A percentile compares a stretch with the other conserved stretches of the same genome.
phyloP scores from a whole-genome alignment of 2,888 invertebrate genomes.

The Oligia fasciuncula region DNA sequence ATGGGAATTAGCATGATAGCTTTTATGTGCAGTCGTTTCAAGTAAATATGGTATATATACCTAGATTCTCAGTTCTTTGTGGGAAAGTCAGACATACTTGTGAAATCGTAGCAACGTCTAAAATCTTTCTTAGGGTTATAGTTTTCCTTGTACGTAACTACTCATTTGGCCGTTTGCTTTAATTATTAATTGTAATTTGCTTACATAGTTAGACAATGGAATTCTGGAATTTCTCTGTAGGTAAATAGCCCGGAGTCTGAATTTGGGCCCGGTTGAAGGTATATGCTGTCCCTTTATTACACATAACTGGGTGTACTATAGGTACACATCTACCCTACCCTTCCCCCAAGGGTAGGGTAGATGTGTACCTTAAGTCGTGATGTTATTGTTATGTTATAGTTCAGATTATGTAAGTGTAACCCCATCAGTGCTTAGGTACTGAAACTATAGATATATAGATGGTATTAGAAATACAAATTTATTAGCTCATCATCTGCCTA shows the following conservation, averaged over 20 bases:
- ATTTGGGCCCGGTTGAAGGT: too few species aligned
- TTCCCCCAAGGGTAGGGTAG: too few species aligned
- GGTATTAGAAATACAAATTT: too few species aligned
- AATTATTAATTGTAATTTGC: not conserved
- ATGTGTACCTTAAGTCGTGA: too few species aligned
- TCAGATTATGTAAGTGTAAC: too few species aligned
- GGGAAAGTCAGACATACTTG: not conserved
- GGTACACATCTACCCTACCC: too few species aligned
- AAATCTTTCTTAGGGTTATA: not conserved
- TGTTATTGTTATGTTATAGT: too few species aligned
- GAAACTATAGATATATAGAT: too few species aligned
- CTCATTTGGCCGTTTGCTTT: not conserved
- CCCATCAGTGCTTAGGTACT: too few species aligned
- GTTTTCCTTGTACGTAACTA: not conserved
- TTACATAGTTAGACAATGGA: not conserved
- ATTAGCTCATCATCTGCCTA: too few species aligned
- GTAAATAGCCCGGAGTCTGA: not conserved
- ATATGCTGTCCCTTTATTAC: too few species aligned
- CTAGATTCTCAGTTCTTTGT: not conserved
- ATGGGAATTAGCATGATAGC: conserved; percentile 57
- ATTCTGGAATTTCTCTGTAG: not conserved
- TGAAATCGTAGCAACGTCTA: not conserved
- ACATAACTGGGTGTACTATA: too few species aligned
- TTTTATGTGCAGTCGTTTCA: conserved; percentile 33
- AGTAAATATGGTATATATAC: conserved; percentile 10